Evolutionary conservation across 2,113 vertebrate genomes (phyloP), one percentile per base, ranked within the genome.

Genomic region (Morphnarchus princeps): DNA sequence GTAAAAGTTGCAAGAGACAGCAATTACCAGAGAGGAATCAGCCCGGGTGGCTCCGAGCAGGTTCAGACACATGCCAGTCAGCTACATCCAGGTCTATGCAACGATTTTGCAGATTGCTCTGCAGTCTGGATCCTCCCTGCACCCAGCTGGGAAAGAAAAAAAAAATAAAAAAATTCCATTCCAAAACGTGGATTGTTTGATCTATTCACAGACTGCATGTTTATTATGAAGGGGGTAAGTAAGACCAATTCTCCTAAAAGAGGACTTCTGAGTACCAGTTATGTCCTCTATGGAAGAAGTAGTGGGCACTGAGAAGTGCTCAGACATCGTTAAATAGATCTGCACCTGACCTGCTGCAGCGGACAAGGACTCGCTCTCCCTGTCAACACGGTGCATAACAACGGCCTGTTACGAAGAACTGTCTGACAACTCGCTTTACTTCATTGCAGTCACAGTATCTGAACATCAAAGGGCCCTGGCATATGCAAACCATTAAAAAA

Each of bases 381-480:
- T n/a, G 8, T 10, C 47, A 9, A 6, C 5, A 3, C 3, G 5
- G 14, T 2, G 17, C 14, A 2, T 15, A 36, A 10, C 38, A 22
- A 14, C 9, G 2, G 55, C 2, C 14, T 9, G 0, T 38, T 16
- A 11, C 2, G 43, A 25, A 5, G 55, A 40, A 8, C 11, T 4
- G 18, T 7, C 40, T 18, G 62, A 31, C 0, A 4, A 19, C 20
- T 32, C 8, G 1, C 20, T 28, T 26, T 4, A 4, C 40, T 9
- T 10, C 6, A 1, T 2, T 42, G 20, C 5, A 10, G 40, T 13
- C 29, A 13, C 26, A 13, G 38, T 0, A 16, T 6, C 20, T 6
- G 5, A 50, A 17, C 11, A 50, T 34, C 11, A 11, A n/a, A 36
- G 25, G 45, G 31, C 57, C 11, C 28, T 10, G 9, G 11, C 17